Base-by-base conservation (phyloP, 2,888 invertebrate genomes). In the Lithosia quadra region DNA sequence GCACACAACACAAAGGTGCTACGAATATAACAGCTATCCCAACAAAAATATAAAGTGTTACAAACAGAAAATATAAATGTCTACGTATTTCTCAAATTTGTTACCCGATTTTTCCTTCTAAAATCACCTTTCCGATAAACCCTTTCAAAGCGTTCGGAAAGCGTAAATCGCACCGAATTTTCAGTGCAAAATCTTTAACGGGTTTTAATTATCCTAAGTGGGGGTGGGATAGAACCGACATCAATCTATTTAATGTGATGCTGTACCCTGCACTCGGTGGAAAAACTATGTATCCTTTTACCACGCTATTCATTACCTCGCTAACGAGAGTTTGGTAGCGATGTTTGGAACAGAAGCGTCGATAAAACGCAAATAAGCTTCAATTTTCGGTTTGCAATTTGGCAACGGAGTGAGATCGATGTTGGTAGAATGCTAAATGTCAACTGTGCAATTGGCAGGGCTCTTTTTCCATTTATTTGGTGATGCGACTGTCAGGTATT, bases 131-230 rank as follows among this genome's bases (percentile, higher is more conserved):
- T 69, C 74, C 73, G 79, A 80, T 82, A 84, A 84, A 84, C 75
- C 82, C 69, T 77, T 81, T 80, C 75, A 85, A 86, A 88, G 81
- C 79, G 73, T 73, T 79, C 75, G 82, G 69, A 82, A 77, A 77
- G 66, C 81, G 83, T 86, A 85, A 85, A 84, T 83, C 80, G 85
- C 73, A 85, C 86, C 82, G 83, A 86, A 86, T 86, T 69, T 80
- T 86, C 86, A 78, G 80, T 83, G 88, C 86, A 88, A 87, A 86
- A 91, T 91, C 88, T 91, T 90, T 90, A 89, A 90, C 90, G 90
- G 28, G 90, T 91, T 87, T 93, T 94, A 94, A 94, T 94, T 92
- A 92, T 87, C 85, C 84, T 91, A 90, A 94, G 93, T 93, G 92
- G 85, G 77, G 73, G 74, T 75, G 75, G 83, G 79, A 75, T 78